Evolutionary conservation across 2,113 vertebrate genomes (phyloP).

Genomic region (Psettodes erumei): DNA sequence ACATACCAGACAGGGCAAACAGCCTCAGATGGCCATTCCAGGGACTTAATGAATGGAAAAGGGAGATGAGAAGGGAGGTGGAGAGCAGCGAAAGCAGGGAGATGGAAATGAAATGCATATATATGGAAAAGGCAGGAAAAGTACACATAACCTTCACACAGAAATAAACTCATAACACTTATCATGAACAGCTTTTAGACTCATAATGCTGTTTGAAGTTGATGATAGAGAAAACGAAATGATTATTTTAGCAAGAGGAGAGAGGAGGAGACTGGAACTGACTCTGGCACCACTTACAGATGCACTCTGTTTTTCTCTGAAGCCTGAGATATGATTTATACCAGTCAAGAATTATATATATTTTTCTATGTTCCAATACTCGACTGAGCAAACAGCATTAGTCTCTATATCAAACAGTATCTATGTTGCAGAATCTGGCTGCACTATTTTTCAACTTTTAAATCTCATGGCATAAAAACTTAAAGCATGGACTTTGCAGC

Average conservation of each 20-base stretch:
- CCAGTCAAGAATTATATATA: not conserved
- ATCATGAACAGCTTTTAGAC: not conserved
- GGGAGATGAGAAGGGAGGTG: constrained; percentile 6
- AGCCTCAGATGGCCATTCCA: constrained; percentile 75
- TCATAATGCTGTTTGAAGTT: not conserved
- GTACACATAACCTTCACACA: not conserved
- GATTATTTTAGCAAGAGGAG: not conserved
- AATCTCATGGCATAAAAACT: constrained; percentile 21
- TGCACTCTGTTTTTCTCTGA: not conserved
- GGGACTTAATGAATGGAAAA: constrained; percentile 62
- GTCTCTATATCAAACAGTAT: constrained; percentile 8
- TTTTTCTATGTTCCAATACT: not conserved
- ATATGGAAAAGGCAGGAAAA: not conserved
- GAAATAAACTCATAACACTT: not conserved
- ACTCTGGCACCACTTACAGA: not conserved
- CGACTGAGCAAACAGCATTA: constrained; percentile 7
- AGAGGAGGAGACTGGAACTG: not conserved
- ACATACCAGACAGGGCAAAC: constrained; percentile 85
- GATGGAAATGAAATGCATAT: not conserved
- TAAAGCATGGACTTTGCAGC: constrained; percentile 7
- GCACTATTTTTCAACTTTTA: not conserved
- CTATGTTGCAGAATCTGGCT: constrained; percentile 2
- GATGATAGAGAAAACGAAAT: not conserved
- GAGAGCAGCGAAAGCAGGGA: constrained; percentile 12
- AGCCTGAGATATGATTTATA: not conserved